Evolutionary conservation across 1,140 invertebrate genomes (phyloP), one percentile per base, ranked within the genome.

Genomic region (Belonocnema kinseyi): DNA sequence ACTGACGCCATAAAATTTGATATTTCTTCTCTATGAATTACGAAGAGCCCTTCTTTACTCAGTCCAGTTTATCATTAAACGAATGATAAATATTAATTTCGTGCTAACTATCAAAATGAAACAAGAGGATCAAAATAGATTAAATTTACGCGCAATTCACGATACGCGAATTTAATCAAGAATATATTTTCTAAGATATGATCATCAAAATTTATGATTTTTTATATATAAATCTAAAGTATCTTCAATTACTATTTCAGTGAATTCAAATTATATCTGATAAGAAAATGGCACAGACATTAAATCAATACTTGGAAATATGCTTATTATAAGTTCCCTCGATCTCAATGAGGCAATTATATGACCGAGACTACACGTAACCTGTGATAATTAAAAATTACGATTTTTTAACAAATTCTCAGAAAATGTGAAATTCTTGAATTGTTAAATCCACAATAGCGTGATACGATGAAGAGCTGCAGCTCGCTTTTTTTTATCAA

Each of bases 331-430:
- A 66, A 66, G 61, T 66, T 66, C 33, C 33, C 61, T 46, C 26
- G 46, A 66, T 40, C 40, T 40, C 6, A 66, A 40, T 66, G 33
- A 66, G 61, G 14, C 61, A 66, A 66, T 66, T 66, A 66, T 66
- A 66, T 46, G 8, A 46, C 61, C 14, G 26, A 46, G 61, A 33
- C n/a, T 40, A 40, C 61, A 66, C 26, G 26, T 40, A 40, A 16
- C 26, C 26, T 66, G 40, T n/a, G 33, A 66, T 33, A 66, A 66
- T 66, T 66, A 40, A 17, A 33, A 26, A 66, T 40, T 16, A 40
- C 14, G n/a, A 40, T 46, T 40, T 10, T 2, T n/a, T n/a, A 17
- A 54, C 19, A 10, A 54, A 54, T 54, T 6, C 1, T 0, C 1
- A 19, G 16, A 54, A 54, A 19, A 54, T 5, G 2, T 54, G 10